Evolutionary conservation across 2,113 vertebrate species (phyloP), one percentile per base, ranked within the genome.

Genomic region (Salminus brasiliensis): DNA sequence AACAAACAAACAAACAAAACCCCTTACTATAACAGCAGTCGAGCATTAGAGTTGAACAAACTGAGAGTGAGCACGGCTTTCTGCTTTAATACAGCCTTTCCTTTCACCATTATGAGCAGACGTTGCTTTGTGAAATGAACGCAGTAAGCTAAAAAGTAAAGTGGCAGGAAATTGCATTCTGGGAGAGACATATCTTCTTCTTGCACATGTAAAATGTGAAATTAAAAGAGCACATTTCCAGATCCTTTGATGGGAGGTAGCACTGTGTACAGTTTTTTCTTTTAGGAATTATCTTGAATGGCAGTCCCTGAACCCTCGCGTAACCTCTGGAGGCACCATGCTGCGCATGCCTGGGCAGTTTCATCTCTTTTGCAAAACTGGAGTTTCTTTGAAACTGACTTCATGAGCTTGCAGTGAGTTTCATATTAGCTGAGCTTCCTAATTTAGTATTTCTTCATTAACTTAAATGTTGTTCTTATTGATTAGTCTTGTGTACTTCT

Each of bases 141-240:
- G 73, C 62, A 75, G 36, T 25, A 53, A 18, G 13, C 49, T 53
- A 52, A 66, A n/a, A 39, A 36, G 60, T 27, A 3, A 39, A 39
- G 29, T 3, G 34, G 74, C 30, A 66, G 45, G 43, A 65, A 66
- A 29, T 15, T 6, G 8, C 9, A 29, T 18, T 45, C 60, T 66
- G 9, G 18, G 25, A 55, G 30, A 75, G n/a, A 76, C 74, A 66
- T 66, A 53, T 66, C 32, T 66, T 11, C 15, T 53, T 60, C 18
- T 27, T n/a, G 18, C 34, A 30, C 57, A 32, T 36, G 12, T 53
- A 53, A 76, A 52, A n/a, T 11, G n/a, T 41, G 5, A 66, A 75
- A 65, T 49, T 32, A 49, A 47, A 75, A 75, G 8, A 27, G 0
- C 29, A 7, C 9, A 25, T 66, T 67, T 76, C 49, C 36, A 39